These are phyloP conservation scores for Nothobranchius kuhntae DNA, from an alignment of 2,113 vertebrate genomes.

Conservation along the genomic window DNA sequence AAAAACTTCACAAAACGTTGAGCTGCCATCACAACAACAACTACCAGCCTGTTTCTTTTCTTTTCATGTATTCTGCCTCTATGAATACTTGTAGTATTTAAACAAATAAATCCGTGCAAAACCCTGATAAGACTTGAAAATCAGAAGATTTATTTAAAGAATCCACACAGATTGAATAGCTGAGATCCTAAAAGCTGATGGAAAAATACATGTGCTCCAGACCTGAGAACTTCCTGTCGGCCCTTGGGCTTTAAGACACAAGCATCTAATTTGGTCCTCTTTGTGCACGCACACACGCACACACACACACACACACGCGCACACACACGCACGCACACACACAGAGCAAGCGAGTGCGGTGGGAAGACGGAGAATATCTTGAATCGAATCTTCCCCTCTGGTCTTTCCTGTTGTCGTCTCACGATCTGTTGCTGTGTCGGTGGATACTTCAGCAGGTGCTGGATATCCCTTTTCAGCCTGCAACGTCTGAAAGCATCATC, in stretches of 20 bases:
- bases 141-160: constrained; percentile 21
- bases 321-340: no score
- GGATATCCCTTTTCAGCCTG: background rate
- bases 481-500: constrained; percentile 15
- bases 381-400: constrained; percentile 11
- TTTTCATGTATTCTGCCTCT: constrained; percentile 36
- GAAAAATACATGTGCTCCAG: background rate
- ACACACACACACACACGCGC: no score
- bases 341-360: no score
- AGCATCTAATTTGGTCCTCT: constrained; percentile 57
- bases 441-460: constrained; percentile 12
- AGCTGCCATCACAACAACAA: constrained; percentile 1
- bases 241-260: constrained; percentile 36
- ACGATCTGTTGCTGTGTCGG: constrained; percentile 17
- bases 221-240: constrained; percentile 4
- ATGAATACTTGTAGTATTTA: constrained; percentile 46
- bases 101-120: constrained; percentile 22
- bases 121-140: constrained; percentile 33
- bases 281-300: constrained; percentile 38
- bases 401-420: constrained; percentile 42
- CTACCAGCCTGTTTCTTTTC: constrained; percentile 6
- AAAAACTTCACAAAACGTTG: background rate
- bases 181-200: constrained; percentile 43
- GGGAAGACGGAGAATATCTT: no score
- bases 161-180: constrained; percentile 34